Evolutionary conservation across 1,140 invertebrate genomes (phyloP).

Genomic region (Bombus consobrinus): DNA sequence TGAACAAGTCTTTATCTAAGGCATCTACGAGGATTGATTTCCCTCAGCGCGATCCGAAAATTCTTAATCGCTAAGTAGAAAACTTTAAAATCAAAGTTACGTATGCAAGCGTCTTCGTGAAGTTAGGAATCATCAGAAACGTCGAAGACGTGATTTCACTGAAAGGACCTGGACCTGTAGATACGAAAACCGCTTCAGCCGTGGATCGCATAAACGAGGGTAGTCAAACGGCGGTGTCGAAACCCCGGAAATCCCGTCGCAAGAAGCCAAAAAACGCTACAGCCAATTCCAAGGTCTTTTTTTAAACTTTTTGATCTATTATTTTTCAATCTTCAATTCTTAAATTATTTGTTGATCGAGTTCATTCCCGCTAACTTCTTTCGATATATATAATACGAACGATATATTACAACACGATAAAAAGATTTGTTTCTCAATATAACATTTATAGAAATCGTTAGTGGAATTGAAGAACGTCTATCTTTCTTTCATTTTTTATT

Average conservation of each 20-base stretch:
- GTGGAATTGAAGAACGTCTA: background rate
- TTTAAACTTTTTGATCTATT: background rate
- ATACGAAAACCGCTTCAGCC: slow-evolving; percentile 60
- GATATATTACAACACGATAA: too few relatives aligned
- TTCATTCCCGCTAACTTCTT: background rate
- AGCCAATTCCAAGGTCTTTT: slow-evolving; percentile 67
- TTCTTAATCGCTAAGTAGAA: background rate
- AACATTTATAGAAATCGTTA: background rate
- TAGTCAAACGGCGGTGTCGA: slow-evolving; percentile 66
- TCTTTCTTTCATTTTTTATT: background rate
- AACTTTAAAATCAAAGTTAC: background rate
- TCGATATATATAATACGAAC: background rate
- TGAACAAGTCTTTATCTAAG: slow-evolving; percentile 21
- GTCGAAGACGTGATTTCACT: background rate
- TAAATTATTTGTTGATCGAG: slow-evolving; percentile 1
- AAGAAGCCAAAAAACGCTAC: slow-evolving; percentile 72
- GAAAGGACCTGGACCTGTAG: slow-evolving; percentile 12
- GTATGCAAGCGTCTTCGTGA: slow-evolving; percentile 14
- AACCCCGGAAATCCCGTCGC: slow-evolving; percentile 72
- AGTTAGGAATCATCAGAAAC: background rate
- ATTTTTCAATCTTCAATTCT: background rate
- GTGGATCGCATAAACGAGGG: slow-evolving; percentile 71
- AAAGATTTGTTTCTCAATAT: background rate
- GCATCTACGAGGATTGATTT: slow-evolving; percentile 7
- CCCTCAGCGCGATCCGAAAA: slow-evolving; percentile 14